A percentile compares a stretch with the other conserved stretches of the same genome.
These are phyloP conservation scores for Scrobipalpa costella DNA, from an alignment of 2,888 invertebrate species.

Conservation along the genomic window DNA sequence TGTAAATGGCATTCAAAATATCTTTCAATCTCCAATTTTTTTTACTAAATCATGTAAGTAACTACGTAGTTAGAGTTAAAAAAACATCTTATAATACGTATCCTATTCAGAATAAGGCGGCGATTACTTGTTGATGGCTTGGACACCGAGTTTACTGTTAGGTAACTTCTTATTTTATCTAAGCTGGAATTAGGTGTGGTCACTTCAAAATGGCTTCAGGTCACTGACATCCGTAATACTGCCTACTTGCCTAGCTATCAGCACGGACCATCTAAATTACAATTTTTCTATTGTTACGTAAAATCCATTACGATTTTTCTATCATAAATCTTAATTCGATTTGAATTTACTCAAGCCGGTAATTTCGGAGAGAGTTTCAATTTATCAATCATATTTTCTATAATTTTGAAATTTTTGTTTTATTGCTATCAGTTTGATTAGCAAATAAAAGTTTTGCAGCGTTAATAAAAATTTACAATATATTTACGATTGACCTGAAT, in stretches of 20 bases:
- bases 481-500: not conserved
- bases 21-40: not conserved
- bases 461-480: not conserved
- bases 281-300: conserved; percentile 14
- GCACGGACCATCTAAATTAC: conserved; percentile 25
- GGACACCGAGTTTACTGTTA: conserved; percentile 50
- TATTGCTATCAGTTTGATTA: no score
- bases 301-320: conserved; percentile 15
- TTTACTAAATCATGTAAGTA: no score
- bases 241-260: conserved; percentile 23
- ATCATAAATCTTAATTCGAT: not conserved
- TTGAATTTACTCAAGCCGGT: not conserved
- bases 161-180: conserved; percentile 46
- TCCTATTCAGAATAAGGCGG: conserved; percentile 24
- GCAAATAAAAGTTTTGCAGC: no score
- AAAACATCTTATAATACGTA: not conserved
- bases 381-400: not conserved
- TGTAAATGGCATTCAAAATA: no score
- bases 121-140: conserved; percentile 49
- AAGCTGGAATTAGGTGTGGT: conserved; percentile 48
- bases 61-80: not conserved
- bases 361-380: not conserved
- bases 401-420: no score
- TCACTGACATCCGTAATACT: conserved; percentile 39
- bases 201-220: conserved; percentile 45